phyloP scores from a whole-genome alignment of 2,888 invertebrate genomes.

The Morinoia aosen region DNA sequence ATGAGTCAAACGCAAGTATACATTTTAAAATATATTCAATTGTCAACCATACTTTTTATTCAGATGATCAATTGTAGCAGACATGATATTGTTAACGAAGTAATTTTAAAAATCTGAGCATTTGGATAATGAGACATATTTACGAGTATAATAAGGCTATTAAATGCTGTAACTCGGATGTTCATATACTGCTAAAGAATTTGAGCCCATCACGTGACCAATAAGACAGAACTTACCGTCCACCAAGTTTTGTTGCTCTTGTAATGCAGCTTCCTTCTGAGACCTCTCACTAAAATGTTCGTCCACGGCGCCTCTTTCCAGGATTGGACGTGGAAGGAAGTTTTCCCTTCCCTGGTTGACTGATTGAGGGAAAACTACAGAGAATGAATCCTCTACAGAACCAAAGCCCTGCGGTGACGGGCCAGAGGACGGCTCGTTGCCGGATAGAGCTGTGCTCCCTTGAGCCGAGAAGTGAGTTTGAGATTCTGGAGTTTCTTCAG shows the following conservation, averaged over 20 bases:
- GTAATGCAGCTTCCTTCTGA: not conserved
- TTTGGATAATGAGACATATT: not conserved
- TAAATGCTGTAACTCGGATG: not conserved
- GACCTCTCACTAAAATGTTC: slow-evolving; percentile 19
- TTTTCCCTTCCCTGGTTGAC: not conserved
- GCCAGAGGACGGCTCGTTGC: slow-evolving; percentile 26
- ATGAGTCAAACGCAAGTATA: not conserved
- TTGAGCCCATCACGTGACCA: not conserved
- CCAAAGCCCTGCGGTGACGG: slow-evolving; percentile 30
- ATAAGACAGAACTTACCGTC: not conserved
- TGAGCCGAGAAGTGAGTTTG: not conserved
- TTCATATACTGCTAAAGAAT: not conserved
- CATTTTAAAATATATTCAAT: not conserved
- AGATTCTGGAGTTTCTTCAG: not conserved
- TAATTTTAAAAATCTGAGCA: not conserved
- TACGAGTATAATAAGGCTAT: not conserved
- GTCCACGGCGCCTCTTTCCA: slow-evolving; percentile 16
- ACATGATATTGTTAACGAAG: not conserved
- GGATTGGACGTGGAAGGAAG: slow-evolving; percentile 8
- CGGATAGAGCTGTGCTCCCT: not conserved
- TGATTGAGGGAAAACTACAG: slow-evolving; percentile 19
- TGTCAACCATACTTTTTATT: not conserved
- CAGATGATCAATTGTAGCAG: not conserved
- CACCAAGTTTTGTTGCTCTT: not conserved
- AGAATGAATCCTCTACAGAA: not conserved